Base-by-base conservation (phyloP, 2,797 vertebrate genomes). In the Mionectes olivaceus region DNA sequence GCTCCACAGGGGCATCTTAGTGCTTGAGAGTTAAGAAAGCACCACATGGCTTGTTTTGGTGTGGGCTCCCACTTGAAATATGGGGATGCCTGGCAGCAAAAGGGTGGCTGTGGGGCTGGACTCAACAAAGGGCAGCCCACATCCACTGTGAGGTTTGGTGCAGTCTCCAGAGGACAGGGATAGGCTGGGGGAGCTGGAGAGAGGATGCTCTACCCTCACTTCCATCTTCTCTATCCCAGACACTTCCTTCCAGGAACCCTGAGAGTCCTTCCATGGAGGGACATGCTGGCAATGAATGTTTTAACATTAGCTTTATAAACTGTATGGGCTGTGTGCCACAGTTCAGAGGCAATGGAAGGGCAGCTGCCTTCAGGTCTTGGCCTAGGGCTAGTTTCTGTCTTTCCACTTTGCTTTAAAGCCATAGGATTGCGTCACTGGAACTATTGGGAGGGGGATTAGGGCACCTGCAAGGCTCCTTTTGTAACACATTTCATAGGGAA, bases 31-130 rank as follows among this genome's bases (percentile, higher is more conserved):
- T 13, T 10, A 41, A 35, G 49, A 57, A 73, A 16, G 50, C 23
- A 15, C 23, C 1, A 0, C 2, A 1, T 46, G 60, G 27, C 65
- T 56, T 7, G 0, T 65, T 87, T 78, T 69, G 60, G 41, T 6
- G 1, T 19, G 41, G 63, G 30, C 15, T 82, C n/a, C 46, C 13
- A 1, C 50, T 41, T 64, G n/a, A 60, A 87, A 55, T 57, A 13
- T 0, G 6, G 43, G 30, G 41, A n/a, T 77, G 50, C 11, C 23
- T 0, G 1, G 22, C 55, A 61, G 53, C 19, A 22, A 63, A 67
- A 83, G 32, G 19, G 27, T 71, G 44, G 33, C 57, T 2, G 0
- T n/a, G 53, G 69, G 32, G 16, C 59, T 67, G 83, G 24, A 25
- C 33, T 87, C 46, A 70, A 28, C 53, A 19, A 23, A 35, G 33